Base-by-base conservation (phyloP, 2,888 invertebrate species). In the Melangyna quadrimaculata region DNA sequence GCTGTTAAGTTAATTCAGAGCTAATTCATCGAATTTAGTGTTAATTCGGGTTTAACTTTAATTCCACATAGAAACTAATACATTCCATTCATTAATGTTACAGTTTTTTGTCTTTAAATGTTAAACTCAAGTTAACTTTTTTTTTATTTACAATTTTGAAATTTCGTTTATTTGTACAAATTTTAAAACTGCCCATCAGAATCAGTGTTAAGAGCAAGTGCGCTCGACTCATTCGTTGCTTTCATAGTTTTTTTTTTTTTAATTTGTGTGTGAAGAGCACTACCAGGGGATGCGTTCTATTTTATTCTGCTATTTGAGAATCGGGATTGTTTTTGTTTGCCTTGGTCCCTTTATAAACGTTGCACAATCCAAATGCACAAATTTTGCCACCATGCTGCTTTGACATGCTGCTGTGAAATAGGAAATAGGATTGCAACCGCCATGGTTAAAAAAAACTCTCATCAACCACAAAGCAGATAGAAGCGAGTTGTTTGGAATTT, bases 391-490 rank as follows among this genome's bases (percentile, higher is more conserved):
- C 32, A 57, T 14, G 45, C 61, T 67, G 65, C 67, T 48, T 37
- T 43, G 29, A 57, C 63, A 63, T 35, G 2, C n/a, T n/a, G n/a
- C n/a, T n/a, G n/a, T n/a, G n/a, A n/a, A n/a, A n/a, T n/a, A n/a
- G n/a, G n/a, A n/a, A n/a, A n/a, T 17, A 19, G 27, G 19, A 61
- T 59, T 65, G 37, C 10, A 69, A 61, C 51, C 53, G 45, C 32
- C 17, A 43, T 29, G 53, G 22, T 61, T 59, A 59, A 48, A 55
- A 63, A 59, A 75, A 79, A 70, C 75, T 61, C 61, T 61, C 61
- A 61, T 67, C 72, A 40, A 71, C 74, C 71, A 22, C 84, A 80
- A 71, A 84, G 61, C 80, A 67, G 67, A 75, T 84, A 75, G 67
- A 59, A 67, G 35, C 71, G 35, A 45, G 35, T 70, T 74, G 57